Conservation (phyloP, 2,888 invertebrate species). For the Dolomedes plantarius region DNA sequence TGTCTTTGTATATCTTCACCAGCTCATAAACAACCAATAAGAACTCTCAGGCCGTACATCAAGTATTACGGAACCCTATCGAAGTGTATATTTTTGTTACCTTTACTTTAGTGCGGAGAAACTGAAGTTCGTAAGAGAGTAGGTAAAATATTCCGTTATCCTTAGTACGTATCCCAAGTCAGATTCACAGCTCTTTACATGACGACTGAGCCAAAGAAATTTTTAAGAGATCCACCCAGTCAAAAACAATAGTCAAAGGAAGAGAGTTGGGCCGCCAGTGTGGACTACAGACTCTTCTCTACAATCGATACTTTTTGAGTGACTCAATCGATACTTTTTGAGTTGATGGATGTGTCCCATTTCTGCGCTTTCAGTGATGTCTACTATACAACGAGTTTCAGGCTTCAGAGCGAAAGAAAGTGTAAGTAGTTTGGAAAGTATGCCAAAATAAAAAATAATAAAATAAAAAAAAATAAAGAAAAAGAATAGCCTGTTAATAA, state of each 20-base stretch:
- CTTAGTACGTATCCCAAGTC: not conserved
- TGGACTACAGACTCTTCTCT: slow-evolving; percentile 47
- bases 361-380: slow-evolving; percentile 68
- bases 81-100: too few relatives aligned
- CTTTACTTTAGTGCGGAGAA: too few relatives aligned
- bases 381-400: slow-evolving; percentile 71
- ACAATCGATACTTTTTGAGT: slow-evolving; percentile 26
- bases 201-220: too few relatives aligned
- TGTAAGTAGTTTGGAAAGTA: slow-evolving; percentile 70
- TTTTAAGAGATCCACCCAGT: too few relatives aligned
- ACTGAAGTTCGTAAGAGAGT: too few relatives aligned
- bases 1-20: too few relatives aligned
- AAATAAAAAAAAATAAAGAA: too few relatives aligned
- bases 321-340: slow-evolving; percentile 7
- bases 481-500: slow-evolving; percentile 66
- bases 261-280: slow-evolving; percentile 63
- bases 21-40: too few relatives aligned
- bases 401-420: slow-evolving; percentile 57
- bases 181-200: too few relatives aligned
- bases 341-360: slow-evolving; percentile 67
- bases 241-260: not conserved
- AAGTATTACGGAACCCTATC: too few relatives aligned
- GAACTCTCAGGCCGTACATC: too few relatives aligned
- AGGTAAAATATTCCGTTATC: too few relatives aligned
- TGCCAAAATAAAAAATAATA: slow-evolving; percentile 52